Base-by-base conservation (phyloP, 30 jellyfish, hydroid and myxozoan species). In the Sanderia malayensis region DNA sequence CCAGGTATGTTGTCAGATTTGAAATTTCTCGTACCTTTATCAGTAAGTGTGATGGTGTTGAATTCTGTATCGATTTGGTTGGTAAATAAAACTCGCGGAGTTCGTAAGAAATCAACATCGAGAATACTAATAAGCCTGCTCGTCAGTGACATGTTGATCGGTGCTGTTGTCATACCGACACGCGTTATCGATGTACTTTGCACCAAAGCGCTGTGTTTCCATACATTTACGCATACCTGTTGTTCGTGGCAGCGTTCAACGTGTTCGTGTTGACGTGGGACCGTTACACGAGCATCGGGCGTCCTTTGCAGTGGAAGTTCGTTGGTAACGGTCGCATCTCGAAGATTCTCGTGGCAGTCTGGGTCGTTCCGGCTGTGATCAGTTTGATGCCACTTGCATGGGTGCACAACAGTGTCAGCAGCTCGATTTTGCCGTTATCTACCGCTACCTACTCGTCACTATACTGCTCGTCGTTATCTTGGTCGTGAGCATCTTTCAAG, bases 161-260 rank as follows among this genome's bases (percentile, higher is more conserved):
- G 86, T 9, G 86, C 77, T 0, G 86, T 61, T 23, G 77, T 74
- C 9, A 74, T 74, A 30, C 86, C 86, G 29, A 17, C 70, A 7
- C 68, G 86, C 31, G 60, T 74, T 46, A 62, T 74, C 46, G 78
- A 74, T 9, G 65, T 74, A 8, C 77, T 57, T 31, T 74, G 22
- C 69, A 45, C 22, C 30, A 74, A 25, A 74, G 77, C 29, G 86
- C 71, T 29, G 70, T 64, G 2, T 74, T 74, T 32, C 62, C 78
- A 41, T 59, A 74, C 77, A 74, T 74, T 2, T 74, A 74, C 44
- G 86, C 77, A 20, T 74, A 74, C 44, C 9, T 74, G 22, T 44
- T 74, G 57, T 61, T 74, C 61, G 77, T 59, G 4, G 86, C 86
- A 10, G 86, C 61, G n/a, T 74, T 74, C 70, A 74, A 74, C 37